Conservation (phyloP, 2,113 vertebrate species). For the Chaenocephalus aceratus region DNA sequence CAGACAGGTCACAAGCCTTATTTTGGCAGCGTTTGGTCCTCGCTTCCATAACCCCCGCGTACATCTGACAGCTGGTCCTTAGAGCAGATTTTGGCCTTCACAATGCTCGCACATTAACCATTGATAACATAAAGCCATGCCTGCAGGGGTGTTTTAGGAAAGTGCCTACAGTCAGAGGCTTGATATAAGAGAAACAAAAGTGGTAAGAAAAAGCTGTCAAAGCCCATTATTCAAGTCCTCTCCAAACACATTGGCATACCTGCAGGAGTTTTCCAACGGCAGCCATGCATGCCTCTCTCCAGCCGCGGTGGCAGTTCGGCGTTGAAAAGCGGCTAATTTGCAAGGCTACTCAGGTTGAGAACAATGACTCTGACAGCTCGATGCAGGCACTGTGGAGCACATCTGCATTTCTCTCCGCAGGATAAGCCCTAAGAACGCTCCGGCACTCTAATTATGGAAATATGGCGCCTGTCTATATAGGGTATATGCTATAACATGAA, state of each 20-base stretch:
- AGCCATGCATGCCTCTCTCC: slow-evolving; percentile 52
- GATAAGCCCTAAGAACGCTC: slow-evolving; percentile 67
- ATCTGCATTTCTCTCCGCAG: slow-evolving; percentile 77
- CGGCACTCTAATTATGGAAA: slow-evolving; percentile 76
- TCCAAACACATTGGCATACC: slow-evolving; percentile 43
- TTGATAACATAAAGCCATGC: neutral
- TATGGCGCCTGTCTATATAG: slow-evolving; percentile 49
- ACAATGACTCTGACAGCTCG: slow-evolving; percentile 79
- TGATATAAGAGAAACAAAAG: slow-evolving; percentile 45
- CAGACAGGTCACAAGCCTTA: neutral
- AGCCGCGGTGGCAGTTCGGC: slow-evolving; percentile 60
- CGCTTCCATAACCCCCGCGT: neutral
- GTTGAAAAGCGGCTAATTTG: slow-evolving; percentile 75
- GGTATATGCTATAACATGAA: slow-evolving; percentile 44
- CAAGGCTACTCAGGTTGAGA: slow-evolving; percentile 74
- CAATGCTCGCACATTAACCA: slow-evolving; percentile 1
- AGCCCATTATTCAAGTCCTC: slow-evolving; percentile 48
- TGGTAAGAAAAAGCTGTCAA: slow-evolving; percentile 56
- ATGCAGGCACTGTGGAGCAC: slow-evolving; percentile 74
- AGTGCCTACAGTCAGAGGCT: neutral
- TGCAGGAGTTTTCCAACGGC: slow-evolving; percentile 54
- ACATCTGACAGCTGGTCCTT: neutral
- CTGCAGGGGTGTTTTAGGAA: neutral
- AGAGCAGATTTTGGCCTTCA: neutral
- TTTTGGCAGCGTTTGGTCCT: slow-evolving; percentile 16